These are phyloP conservation scores for Sipha maydis DNA, from an alignment of 2,888 invertebrate species.

Conservation along the genomic window DNA sequence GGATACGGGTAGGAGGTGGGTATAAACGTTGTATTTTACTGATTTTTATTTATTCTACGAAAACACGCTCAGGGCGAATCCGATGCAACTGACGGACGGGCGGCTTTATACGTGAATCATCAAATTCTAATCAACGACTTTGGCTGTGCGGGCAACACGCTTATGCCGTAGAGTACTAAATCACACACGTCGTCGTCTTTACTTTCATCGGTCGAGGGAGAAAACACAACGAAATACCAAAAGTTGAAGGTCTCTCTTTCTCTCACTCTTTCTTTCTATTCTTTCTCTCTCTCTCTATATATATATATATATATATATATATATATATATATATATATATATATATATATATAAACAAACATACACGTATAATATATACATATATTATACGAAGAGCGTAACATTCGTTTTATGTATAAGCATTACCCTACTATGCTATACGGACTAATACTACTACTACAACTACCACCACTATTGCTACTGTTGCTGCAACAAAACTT, in stretches of 20 bases:
- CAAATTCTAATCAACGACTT: constrained; percentile 54
- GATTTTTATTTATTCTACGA: constrained; percentile 10
- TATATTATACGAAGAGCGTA: neutral
- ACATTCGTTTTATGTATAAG: neutral
- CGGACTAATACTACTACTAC: neutral
- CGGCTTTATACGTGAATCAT: constrained; percentile 32
- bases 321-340: neutral
- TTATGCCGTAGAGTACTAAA: constrained; percentile 29
- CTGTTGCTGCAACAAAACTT: neutral
- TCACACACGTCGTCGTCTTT: constrained; percentile 54
- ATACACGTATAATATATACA: neutral
- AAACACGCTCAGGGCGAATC: neutral
- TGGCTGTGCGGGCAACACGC: neutral
- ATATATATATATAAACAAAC: neutral
- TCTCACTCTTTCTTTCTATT: neutral
- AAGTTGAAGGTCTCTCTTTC: neutral
- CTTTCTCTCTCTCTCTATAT: neutral
- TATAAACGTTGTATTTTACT: neutral
- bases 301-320: too few relatives aligned
- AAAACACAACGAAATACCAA: neutral
- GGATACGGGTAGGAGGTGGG: neutral
- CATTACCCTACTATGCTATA: neutral
- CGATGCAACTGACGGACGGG: constrained; percentile 24
- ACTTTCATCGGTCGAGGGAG: neutral
- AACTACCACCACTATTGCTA: neutral